Base-by-base conservation (phyloP, 2,797 vertebrate species). In the Erethizon dorsatum region DNA sequence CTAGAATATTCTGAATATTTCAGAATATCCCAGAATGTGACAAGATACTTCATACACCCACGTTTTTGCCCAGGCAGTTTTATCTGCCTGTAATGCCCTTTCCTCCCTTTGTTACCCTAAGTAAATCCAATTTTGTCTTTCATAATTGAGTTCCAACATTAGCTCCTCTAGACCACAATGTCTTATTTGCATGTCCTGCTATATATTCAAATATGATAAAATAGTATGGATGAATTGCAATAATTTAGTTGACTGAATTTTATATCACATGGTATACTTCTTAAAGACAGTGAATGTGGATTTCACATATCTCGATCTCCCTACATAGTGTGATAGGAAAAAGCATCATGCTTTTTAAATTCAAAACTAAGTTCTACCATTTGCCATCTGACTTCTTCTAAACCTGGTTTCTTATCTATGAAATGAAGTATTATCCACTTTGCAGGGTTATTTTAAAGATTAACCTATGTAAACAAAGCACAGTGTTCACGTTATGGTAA, bases 121-220 rank as follows among this genome's bases (percentile, higher is more conserved):
- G 54, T 67, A 57, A 90, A 94, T 88, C 4, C 31, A 82, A 78
- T 24, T 54, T 78, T 88, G 24, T 92, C 85, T 96, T 97, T 95
- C 59, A 90, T 50, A 83, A 37, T 65, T 96, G 24, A 92, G 10
- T 33, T 95, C 41, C 31, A 90, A 47, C 5, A 69, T 82, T 85
- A 86, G 83, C 61, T 90, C 26, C 33, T 83, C 63, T 96, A 75
- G 45, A 73, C 26, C 11, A 83, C 47, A 86, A 8, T 93, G 59
- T 78, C 61, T 88, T 28, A 96, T 94, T 85, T 95, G 3, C 91
- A 33, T 47, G 28, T 63, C 13, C 50, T 59, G 3, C 45, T 88
- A 31, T 80, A 17, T 63, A 89, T 47, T 69, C 24, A 78, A 88
- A 26, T 83, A 37, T 57, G 26, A 80, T 47, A 56, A 63, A 65